Evolutionary conservation across 2,113 vertebrate genomes (phyloP).

Genomic region (Lepisosteus osseus): DNA sequence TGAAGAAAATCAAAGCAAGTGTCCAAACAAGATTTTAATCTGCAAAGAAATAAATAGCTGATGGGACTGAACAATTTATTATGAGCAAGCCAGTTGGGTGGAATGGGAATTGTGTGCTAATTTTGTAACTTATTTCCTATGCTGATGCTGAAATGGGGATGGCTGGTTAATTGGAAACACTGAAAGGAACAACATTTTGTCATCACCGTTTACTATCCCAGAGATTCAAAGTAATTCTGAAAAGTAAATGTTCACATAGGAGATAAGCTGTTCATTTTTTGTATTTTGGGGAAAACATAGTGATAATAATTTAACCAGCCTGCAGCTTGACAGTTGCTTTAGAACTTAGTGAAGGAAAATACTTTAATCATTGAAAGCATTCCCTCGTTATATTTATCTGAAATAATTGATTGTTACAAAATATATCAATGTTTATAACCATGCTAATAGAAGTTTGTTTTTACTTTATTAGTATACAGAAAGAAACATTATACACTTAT

Average conservation of each 20-base stretch:
- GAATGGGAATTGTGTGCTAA: not conserved
- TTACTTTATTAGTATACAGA: too few species aligned
- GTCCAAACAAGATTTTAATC: slow-evolving; percentile 36
- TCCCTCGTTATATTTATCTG: too few species aligned
- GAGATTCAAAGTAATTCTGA: slow-evolving; percentile 62
- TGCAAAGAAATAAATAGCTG: slow-evolving; percentile 1
- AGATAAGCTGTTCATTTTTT: slow-evolving; percentile 48
- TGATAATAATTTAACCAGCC: slow-evolving; percentile 67
- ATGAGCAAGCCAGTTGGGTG: not conserved
- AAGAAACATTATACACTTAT: too few species aligned
- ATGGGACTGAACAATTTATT: slow-evolving; percentile 22
- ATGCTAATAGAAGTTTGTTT: too few species aligned
- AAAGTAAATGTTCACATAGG: slow-evolving; percentile 68
- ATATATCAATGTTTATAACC: too few species aligned
- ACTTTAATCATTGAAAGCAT: too few species aligned
- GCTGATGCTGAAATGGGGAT: slow-evolving; percentile 13
- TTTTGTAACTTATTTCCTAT: not conserved
- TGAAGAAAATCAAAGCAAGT: slow-evolving; percentile 29
- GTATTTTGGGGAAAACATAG: slow-evolving; percentile 51
- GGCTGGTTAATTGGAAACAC: slow-evolving; percentile 26
- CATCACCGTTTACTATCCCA: slow-evolving; percentile 45
- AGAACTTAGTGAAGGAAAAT: slow-evolving; percentile 33
- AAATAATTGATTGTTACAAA: too few species aligned
- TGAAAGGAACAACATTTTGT: slow-evolving; percentile 23
- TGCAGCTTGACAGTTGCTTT: slow-evolving; percentile 56